Evolutionary conservation across 64 coral and sea anemone species (phyloP).

Genomic region (Astreopora myriophthalma): DNA sequence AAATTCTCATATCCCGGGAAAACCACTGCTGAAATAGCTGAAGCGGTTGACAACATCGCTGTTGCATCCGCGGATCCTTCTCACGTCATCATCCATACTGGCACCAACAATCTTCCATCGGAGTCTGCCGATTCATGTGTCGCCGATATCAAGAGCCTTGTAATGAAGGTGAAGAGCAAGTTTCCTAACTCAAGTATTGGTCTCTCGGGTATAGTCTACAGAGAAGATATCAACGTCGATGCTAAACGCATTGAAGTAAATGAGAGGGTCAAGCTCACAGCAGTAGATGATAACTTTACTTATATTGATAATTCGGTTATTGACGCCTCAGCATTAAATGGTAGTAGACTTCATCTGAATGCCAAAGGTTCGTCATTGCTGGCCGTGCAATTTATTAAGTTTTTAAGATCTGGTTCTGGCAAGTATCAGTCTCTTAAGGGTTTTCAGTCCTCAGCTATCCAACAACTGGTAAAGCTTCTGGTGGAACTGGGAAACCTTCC

Average conservation of each 20-base stretch:
- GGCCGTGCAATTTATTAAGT: constrained; percentile 42
- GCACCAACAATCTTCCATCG: constrained; percentile 40
- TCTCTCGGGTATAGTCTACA: not conserved
- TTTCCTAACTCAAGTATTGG: constrained; percentile 21
- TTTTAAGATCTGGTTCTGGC: constrained; percentile 1
- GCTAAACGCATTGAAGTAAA: constrained; percentile 14
- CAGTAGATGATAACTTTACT: not conserved
- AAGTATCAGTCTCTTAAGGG: not conserved
- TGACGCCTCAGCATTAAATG: no score
- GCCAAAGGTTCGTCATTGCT: constrained; percentile 16
- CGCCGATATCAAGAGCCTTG: constrained; percentile 3
- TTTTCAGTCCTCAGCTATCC: not conserved
- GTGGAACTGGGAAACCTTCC: no score
- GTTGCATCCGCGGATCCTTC: constrained; percentile 1
- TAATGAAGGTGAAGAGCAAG: not conserved
- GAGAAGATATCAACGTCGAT: constrained; percentile 47
- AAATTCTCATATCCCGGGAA: constrained; percentile 45
- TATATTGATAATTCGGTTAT: constrained; percentile 62
- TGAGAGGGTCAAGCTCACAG: not conserved
- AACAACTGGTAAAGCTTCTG: not conserved
- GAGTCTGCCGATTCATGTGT: constrained; percentile 12
- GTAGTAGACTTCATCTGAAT: no score
- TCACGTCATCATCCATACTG: constrained; percentile 58
- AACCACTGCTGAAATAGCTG: constrained; percentile 30
- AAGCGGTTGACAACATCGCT: not conserved